Evolutionary conservation across 2,888 invertebrate genomes (phyloP).

Genomic region (Acrobasis suavella): DNA sequence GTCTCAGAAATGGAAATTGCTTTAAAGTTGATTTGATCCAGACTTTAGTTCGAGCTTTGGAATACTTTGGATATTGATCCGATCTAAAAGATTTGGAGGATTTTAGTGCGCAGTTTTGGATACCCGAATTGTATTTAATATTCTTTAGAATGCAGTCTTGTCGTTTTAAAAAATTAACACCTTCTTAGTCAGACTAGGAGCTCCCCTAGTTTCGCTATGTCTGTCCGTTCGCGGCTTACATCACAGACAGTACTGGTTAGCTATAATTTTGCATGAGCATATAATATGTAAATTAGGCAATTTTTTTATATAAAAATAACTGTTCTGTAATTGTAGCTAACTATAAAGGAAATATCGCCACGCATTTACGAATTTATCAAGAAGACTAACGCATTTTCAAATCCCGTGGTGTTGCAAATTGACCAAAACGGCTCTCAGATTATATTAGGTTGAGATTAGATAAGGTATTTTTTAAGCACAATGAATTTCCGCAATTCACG

Average conservation of each 20-base stretch:
- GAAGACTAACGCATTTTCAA: not conserved
- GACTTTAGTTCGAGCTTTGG: constrained; percentile 1
- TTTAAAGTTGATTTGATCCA: constrained; percentile 19
- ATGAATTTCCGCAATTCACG: not conserved
- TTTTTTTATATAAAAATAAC: too few species aligned
- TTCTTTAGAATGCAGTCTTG: not conserved
- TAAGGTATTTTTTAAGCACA: too few species aligned
- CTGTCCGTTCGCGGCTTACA: too few species aligned
- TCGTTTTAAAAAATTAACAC: not conserved
- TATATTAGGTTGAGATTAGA: too few species aligned
- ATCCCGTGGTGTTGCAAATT: not conserved
- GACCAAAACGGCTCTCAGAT: not conserved
- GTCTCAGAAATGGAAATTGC: constrained; percentile 14
- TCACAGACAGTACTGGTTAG: too few species aligned
- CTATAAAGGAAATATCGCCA: too few species aligned
- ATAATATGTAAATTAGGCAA: too few species aligned
- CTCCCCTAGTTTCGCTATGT: too few species aligned
- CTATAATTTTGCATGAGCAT: too few species aligned
- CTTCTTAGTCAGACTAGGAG: too few species aligned
- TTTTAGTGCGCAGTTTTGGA: not conserved
- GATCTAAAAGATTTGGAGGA: not conserved
- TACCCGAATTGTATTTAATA: not conserved
- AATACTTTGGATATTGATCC: not conserved
- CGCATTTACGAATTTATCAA: too few species aligned
- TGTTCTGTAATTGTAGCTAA: too few species aligned